Base-by-base conservation (phyloP, 2,888 invertebrate species). In the Creontiades dilutus region DNA sequence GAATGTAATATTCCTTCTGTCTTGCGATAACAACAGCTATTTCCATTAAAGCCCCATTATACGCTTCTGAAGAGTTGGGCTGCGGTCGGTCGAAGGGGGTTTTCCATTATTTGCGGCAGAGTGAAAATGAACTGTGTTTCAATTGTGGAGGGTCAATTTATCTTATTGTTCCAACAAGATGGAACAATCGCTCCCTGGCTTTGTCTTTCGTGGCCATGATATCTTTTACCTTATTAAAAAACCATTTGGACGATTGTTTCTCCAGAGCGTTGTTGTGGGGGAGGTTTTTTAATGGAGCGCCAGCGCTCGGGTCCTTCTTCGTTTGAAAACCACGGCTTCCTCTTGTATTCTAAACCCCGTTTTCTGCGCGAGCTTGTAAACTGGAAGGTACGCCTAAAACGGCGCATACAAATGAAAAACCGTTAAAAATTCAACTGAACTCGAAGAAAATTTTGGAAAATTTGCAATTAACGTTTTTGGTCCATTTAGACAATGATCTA, bases 1-100 rank as follows among this genome's bases (percentile, higher is more conserved):
- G 86, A 86, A 86, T 86, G 86, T 86, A 86, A 86, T 86, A 86
- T 86, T 86, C 86, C 86, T 86, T 86, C 86, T 86, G 86, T 75
- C 75, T 75, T 86, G 86, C 86, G 86, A 86, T 86, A 86, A 86
- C 86, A 86, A 86, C 86, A 86, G 86, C 86, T 47, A 86, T 86
- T 86, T 86, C 86, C 86, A 86, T 86, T 86, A 86, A 75, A 75
- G 86, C 75, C 55, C 86, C 47, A 86, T 86, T 86, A 86, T 86
- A 86, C 27, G 86, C 86, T 86, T 86, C 75, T 86, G 86, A 86
- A 86, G 86, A 86, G 75, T 86, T 47, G 86, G 52, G 47, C 75
- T 47, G 86, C 47, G 75, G 46, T 86, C 86, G 86, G 68, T 46
- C 47, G 75, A 46, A 75, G 48, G 37, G 48, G 37, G 86, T 75